Percentiles rank a stretch among this genome's conserved stretches.
phyloP scores from a whole-genome alignment of 1,140 invertebrate species.

The Lepidurus apus region DNA sequence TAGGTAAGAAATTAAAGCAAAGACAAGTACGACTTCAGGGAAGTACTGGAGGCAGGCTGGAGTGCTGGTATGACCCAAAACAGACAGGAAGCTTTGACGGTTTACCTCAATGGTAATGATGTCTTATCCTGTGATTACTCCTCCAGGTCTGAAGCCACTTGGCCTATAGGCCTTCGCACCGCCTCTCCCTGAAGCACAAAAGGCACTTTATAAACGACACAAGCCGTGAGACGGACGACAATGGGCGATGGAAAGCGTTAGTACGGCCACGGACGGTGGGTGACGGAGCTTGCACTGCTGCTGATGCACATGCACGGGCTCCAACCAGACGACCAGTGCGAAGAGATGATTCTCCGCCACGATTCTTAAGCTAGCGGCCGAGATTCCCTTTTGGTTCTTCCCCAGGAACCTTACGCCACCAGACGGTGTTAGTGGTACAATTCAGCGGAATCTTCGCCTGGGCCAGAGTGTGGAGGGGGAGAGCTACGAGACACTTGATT shows the following conservation, averaged over 20 bases:
- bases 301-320: conserved; percentile 20
- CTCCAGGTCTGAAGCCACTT: conserved; percentile 3
- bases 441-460: background rate
- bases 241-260: conserved; percentile 7
- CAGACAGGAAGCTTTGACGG: background rate
- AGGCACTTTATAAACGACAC: conserved; percentile 7
- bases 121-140: conserved; percentile 11
- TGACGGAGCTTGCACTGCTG: background rate
- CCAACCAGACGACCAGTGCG: conserved; percentile 20
- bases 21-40: too few relatives aligned
- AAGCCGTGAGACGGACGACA: background rate
- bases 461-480: background rate
- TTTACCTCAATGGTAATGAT: conserved; percentile 3
- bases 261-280: conserved; percentile 7
- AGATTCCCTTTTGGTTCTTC: background rate
- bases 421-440: background rate
- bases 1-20: too few relatives aligned
- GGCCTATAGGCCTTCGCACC: conserved; percentile 2
- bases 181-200: background rate
- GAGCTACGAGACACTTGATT: background rate
- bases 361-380: background rate
- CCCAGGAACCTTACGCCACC: background rate
- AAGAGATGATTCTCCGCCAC: background rate
- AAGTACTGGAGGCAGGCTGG: too few relatives aligned
- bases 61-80: background rate